These are phyloP conservation scores for Odontomachus brunneus DNA, from an alignment of 1,140 invertebrate species.

Conservation along the genomic window DNA sequence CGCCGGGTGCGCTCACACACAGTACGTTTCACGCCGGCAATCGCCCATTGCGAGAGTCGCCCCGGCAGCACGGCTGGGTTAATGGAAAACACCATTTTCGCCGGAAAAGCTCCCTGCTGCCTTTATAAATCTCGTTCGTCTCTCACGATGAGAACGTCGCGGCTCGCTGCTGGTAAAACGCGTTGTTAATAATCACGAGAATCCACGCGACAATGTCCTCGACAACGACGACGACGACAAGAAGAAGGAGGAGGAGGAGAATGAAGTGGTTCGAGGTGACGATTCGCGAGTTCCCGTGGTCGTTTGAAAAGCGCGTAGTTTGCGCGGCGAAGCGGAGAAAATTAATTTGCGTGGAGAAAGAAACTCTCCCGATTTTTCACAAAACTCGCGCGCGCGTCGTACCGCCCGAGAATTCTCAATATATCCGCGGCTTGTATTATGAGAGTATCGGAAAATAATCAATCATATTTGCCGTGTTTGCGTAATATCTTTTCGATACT, in stretches of 20 bases:
- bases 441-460: slow-evolving; percentile 21
- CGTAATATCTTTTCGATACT: slow-evolving; percentile 31
- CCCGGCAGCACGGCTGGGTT: background rate
- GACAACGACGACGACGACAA: too few relatives aligned
- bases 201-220: background rate
- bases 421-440: background rate
- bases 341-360: slow-evolving; percentile 21
- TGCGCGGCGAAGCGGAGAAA: background rate
- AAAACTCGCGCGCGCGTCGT: background rate
- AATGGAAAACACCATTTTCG: slow-evolving; percentile 39
- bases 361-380: slow-evolving; percentile 13
- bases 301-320: background rate
- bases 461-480: slow-evolving; percentile 22
- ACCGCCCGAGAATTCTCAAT: background rate
- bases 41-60: slow-evolving; percentile 21
- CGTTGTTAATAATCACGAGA: slow-evolving; percentile 35
- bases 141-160: background rate
- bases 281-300: background rate
- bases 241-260: too few relatives aligned
- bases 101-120: slow-evolving; percentile 9
- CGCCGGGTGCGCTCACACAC: background rate
- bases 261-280: too few relatives aligned
- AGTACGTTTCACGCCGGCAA: slow-evolving; percentile 29
- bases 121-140: slow-evolving; percentile 45
- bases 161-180: slow-evolving; percentile 8